Conservation (phyloP, 2,113 vertebrate species). For the Seriola aureovittata region DNA sequence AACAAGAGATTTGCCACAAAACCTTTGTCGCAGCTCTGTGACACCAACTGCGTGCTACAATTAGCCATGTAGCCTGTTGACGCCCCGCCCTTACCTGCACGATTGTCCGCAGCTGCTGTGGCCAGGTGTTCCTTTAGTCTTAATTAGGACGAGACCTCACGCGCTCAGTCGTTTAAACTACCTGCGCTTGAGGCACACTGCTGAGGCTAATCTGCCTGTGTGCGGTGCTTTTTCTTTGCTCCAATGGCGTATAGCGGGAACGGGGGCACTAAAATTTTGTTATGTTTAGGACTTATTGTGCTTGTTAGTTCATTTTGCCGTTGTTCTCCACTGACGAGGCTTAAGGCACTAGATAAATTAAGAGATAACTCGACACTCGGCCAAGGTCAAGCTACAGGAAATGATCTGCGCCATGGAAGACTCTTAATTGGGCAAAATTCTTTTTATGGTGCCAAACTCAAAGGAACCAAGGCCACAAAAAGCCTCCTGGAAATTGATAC, state of each 20-base stretch:
- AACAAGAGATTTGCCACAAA: not conserved
- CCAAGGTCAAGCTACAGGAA: not conserved
- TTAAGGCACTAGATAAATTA: conserved; percentile 22
- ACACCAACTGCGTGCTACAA: not conserved
- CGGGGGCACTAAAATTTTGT: not conserved
- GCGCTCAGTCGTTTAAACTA: not conserved
- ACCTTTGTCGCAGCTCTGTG: not conserved
- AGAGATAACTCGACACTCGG: not conserved
- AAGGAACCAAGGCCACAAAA: not conserved
- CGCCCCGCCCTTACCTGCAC: not conserved
- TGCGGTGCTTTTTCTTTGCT: conserved; percentile 34
- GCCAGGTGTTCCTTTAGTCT: conserved; percentile 5
- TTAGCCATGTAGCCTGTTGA: not conserved
- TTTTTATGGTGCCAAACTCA: not conserved
- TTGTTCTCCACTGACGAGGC: conserved; percentile 17
- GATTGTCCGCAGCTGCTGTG: conserved; percentile 55
- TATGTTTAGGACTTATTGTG: conserved; percentile 58
- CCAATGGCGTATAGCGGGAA: conserved; percentile 65
- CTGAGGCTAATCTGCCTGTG: conserved; percentile 18
- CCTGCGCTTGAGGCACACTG: not conserved
- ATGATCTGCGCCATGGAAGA: conserved; percentile 48
- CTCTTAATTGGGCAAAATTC: conserved; percentile 60
- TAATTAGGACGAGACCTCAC: conserved; percentile 22
- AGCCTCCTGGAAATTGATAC: conserved; percentile 21
- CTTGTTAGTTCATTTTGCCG: conserved; percentile 51